A percentile compares a stretch with the other conserved stretches of the same genome.
phyloP scores from a whole-genome alignment of 2,113 vertebrate species.

The Nesogale talazaci region DNA sequence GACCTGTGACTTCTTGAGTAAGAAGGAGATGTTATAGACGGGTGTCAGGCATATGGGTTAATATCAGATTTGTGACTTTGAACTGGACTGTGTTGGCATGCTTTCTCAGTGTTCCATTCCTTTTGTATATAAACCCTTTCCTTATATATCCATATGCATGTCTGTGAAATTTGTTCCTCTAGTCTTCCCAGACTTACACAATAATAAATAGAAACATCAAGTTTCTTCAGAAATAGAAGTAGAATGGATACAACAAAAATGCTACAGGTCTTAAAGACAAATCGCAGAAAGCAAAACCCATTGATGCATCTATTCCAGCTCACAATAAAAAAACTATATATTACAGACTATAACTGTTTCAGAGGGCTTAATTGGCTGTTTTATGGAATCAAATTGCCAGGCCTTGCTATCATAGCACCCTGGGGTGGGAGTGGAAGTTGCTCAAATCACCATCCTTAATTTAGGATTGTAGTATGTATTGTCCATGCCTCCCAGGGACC shows the following conservation, averaged over 20 bases:
- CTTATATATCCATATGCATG: too few relatives aligned
- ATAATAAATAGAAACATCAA: neutral
- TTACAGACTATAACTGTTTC: neutral
- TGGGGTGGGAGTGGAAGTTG: neutral
- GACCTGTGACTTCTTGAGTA: too few relatives aligned
- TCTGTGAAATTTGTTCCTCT: too few relatives aligned
- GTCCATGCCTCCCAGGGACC: neutral
- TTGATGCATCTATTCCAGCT: neutral
- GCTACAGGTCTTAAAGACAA: neutral
- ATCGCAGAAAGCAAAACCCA: neutral
- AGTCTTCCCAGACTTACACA: too few relatives aligned
- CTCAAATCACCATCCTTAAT: neutral
- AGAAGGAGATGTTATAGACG: too few relatives aligned
- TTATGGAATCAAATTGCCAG: neutral
- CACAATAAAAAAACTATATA: neutral
- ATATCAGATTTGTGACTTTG: too few relatives aligned
- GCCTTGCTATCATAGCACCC: neutral
- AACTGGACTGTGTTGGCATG: too few relatives aligned
- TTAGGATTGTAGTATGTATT: neutral
- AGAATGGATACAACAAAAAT: too few relatives aligned
- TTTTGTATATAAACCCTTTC: too few relatives aligned
- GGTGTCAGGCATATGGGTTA: too few relatives aligned
- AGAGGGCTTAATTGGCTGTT: neutral
- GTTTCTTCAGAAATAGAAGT: neutral
- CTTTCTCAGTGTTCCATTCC: too few relatives aligned